Evolutionary conservation across 2,888 invertebrate species (phyloP).

Genomic region (Eulithis prunata): DNA sequence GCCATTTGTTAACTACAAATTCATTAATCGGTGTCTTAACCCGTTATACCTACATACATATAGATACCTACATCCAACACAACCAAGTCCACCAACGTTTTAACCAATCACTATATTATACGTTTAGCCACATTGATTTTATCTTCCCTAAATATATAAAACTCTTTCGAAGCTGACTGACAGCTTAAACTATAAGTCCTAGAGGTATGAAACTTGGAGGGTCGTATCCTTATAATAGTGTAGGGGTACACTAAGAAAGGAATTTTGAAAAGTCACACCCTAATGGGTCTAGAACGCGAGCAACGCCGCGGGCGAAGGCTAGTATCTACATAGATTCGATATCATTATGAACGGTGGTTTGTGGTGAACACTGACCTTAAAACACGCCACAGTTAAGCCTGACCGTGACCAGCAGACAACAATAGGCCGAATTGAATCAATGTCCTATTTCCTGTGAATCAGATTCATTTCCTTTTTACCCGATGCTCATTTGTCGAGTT

Average conservation of each 20-base stretch:
- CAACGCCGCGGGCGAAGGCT: too few species aligned
- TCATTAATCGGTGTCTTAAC: constrained; percentile 2
- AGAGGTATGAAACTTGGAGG: too few species aligned
- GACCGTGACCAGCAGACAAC: constrained; percentile 64
- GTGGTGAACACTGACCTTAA: constrained; percentile 8
- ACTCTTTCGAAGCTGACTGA: too few species aligned
- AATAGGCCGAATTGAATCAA: constrained; percentile 77
- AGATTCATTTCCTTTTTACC: constrained; percentile 81
- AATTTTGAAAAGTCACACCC: too few species aligned
- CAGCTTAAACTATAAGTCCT: too few species aligned
- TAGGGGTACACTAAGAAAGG: too few species aligned
- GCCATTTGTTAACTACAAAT: constrained; percentile 1
- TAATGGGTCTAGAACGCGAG: too few species aligned
- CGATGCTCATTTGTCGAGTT: constrained; percentile 77
- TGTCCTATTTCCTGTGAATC: constrained; percentile 82
- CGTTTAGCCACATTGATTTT: not conserved
- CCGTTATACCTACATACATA: not conserved
- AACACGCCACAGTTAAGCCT: constrained; percentile 55
- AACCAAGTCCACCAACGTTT: not conserved
- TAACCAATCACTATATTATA: not conserved
- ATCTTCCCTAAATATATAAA: too few species aligned
- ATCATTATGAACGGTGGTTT: not conserved
- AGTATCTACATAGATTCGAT: not conserved
- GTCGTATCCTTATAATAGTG: too few species aligned
- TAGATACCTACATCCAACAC: not conserved